Evolutionary conservation across 2,113 vertebrate genomes (phyloP).

Genomic region (Corvus cornix): DNA sequence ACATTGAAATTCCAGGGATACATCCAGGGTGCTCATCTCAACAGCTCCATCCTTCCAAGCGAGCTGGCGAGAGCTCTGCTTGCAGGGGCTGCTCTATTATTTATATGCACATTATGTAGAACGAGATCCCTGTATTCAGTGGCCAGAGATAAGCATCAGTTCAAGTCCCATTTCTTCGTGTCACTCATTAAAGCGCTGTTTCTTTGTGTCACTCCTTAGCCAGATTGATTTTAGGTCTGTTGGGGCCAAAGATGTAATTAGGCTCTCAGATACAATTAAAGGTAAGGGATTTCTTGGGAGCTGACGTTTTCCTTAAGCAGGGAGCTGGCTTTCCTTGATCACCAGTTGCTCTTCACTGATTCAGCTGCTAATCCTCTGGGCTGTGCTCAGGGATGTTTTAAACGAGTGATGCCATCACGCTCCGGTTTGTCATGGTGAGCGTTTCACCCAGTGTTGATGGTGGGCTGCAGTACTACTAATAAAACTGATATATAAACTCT

Average conservation of each 20-base stretch:
- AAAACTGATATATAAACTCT: neutral
- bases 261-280: neutral
- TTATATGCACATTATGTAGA: neutral
- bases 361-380: neutral
- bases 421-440: neutral
- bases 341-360: neutral
- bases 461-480: neutral
- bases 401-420: rapidly evolving
- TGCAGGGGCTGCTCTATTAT: neutral
- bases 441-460: neutral
- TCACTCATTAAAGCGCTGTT: neutral
- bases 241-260: neutral
- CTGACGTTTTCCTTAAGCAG: neutral
- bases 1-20: neutral
- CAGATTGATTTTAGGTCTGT: neutral
- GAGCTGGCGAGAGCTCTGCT: neutral
- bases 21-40: neutral
- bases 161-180: neutral
- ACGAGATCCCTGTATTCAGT: neutral
- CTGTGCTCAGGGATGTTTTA: neutral
- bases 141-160: neutral
- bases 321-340: neutral
- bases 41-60: rapidly evolving
- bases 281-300: neutral
- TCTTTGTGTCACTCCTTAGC: neutral